These are phyloP conservation scores for Heterodera filipjevi DNA, from an alignment of 2,888 invertebrate species.

Conservation along the genomic window DNA sequence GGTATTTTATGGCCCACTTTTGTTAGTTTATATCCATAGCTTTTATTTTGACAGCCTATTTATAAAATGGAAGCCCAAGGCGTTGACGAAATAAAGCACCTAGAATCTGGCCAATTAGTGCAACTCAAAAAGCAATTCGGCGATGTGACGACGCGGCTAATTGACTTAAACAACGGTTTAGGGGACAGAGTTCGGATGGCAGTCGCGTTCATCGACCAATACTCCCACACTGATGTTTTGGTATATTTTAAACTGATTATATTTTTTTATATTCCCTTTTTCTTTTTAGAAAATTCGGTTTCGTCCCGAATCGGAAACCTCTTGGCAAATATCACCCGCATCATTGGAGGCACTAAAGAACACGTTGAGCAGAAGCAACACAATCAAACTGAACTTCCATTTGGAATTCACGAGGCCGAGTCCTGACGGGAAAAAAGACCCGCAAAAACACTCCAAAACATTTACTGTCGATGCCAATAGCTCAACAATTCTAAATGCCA, in stretches of 20 bases:
- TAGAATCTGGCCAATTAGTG: slow-evolving; percentile 49
- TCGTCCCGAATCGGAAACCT: slow-evolving; percentile 58
- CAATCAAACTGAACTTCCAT: slow-evolving; percentile 48
- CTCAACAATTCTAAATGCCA: not conserved
- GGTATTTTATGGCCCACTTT: no score
- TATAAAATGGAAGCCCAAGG: slow-evolving; percentile 63
- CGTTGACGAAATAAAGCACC: slow-evolving; percentile 42
- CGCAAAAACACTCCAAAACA: slow-evolving; percentile 47
- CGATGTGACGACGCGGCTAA: slow-evolving; percentile 41
- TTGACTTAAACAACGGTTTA: slow-evolving; percentile 32
- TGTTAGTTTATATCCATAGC: no score
- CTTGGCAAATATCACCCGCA: slow-evolving; percentile 82
- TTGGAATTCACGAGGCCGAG: slow-evolving; percentile 53
- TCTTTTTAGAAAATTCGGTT: slow-evolving; percentile 51
- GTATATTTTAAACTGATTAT: slow-evolving; percentile 30
- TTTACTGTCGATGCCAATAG: slow-evolving; percentile 9
- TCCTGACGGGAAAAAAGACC: slow-evolving; percentile 45
- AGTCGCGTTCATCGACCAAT: slow-evolving; percentile 66
- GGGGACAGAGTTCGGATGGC: slow-evolving; percentile 48
- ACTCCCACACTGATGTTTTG: slow-evolving; percentile 63
- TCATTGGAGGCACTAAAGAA: slow-evolving; percentile 64
- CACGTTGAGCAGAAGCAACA: slow-evolving; percentile 13
- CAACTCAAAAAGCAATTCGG: slow-evolving; percentile 60
- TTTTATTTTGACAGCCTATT: slow-evolving; percentile 55
- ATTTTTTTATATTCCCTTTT: not conserved